These are phyloP conservation scores for Zeuzera pyrina DNA, from an alignment of 2,888 invertebrate species.

Conservation along the genomic window DNA sequence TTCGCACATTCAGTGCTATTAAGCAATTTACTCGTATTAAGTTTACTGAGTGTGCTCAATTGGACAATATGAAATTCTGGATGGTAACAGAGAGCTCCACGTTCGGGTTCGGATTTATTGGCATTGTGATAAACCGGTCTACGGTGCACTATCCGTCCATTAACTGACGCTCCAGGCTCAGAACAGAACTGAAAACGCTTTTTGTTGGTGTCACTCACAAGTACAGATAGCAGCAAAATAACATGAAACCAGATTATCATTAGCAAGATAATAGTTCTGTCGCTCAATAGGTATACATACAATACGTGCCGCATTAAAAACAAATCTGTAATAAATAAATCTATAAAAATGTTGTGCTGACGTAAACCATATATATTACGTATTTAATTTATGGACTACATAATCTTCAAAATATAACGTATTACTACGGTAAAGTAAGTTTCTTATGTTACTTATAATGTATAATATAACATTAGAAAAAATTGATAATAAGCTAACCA, in stretches of 20 bases:
- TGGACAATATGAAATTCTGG: background rate
- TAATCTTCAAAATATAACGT: too few relatives aligned
- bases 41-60: background rate
- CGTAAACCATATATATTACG: too few relatives aligned
- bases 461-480: too few relatives aligned
- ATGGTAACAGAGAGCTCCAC: background rate
- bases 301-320: too few relatives aligned
- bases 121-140: constrained; percentile 51
- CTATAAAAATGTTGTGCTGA: too few relatives aligned
- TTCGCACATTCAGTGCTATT: too few relatives aligned
- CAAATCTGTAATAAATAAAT: too few relatives aligned
- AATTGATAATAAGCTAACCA: too few relatives aligned
- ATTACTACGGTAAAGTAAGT: too few relatives aligned
- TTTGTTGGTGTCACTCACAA: constrained; percentile 25
- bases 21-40: too few relatives aligned
- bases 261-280: constrained; percentile 7
- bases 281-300: constrained; percentile 18
- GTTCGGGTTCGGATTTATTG: constrained; percentile 44
- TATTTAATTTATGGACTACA: too few relatives aligned
- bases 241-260: background rate
- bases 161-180: constrained; percentile 27
- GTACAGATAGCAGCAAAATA: background rate
- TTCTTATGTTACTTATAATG: too few relatives aligned
- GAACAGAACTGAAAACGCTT: constrained; percentile 29
- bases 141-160: constrained; percentile 48